phyloP scores from a whole-genome alignment of 2,797 vertebrate genomes.

The Steatocranus sp. region DNA sequence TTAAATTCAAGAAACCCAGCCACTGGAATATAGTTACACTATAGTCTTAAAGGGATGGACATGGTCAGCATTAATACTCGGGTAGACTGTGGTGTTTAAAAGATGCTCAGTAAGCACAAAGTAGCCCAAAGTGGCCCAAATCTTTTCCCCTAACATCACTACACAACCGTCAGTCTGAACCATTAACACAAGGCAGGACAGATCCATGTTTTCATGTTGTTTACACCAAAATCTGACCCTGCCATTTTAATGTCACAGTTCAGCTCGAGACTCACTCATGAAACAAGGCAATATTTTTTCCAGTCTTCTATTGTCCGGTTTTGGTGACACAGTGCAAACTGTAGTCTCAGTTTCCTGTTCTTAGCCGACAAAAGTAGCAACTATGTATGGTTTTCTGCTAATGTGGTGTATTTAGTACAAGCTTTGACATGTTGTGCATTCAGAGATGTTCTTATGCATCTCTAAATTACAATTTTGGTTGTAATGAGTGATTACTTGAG shows the following conservation, averaged over 20 bases:
- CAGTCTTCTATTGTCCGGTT: neutral
- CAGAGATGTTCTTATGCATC: neutral
- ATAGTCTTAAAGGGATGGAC: neutral
- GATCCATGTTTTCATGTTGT: neutral
- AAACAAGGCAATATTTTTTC: neutral
- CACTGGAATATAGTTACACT: neutral
- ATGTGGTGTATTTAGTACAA: neutral
- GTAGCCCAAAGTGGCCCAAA: rapidly evolving
- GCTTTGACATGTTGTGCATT: neutral
- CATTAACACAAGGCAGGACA: neutral
- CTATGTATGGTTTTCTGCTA: neutral
- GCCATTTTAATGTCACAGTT: neutral
- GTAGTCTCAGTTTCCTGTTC: neutral
- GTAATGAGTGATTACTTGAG: neutral
- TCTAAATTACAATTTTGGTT: neutral
- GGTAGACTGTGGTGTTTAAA: neutral
- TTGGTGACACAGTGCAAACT: neutral
- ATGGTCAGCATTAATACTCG: neutral
- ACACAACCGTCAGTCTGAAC: neutral
- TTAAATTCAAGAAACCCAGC: neutral
- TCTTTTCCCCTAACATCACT: rapidly evolving
- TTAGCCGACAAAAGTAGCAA: neutral
- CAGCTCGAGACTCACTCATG: neutral
- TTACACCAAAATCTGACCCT: neutral
- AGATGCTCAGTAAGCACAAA: neutral